A percentile compares a stretch with the other conserved stretches of the same genome.
These are phyloP conservation scores for human (Homo sapiens) DNA, from an alignment of 2,113 vertebrate genomes.

Conservation along the genomic window GRCh38 chr5:119885501-119886000, in stretches of 20 bases:
- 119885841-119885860: not conserved
- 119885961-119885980: not conserved
- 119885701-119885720: not conserved
- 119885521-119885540: constrained; percentile 46
- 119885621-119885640: not conserved
- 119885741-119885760: not conserved
- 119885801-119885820: not conserved
- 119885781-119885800: not conserved
- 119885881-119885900: not conserved
- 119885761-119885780: not conserved
- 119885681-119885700: not conserved
- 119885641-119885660: not conserved
- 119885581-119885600: not conserved
- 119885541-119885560: not conserved
- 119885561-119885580: not conserved
- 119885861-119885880: not conserved
- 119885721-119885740: not conserved
- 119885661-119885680: not conserved
- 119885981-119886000: not conserved
- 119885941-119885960: not conserved
- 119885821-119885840: not conserved
- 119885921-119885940: not conserved
- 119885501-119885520: constrained; percentile 57
- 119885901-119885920: not conserved
- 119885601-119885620: not conserved